Conservation (phyloP, 2,113 vertebrate species). For the Amphiprion percula region DNA sequence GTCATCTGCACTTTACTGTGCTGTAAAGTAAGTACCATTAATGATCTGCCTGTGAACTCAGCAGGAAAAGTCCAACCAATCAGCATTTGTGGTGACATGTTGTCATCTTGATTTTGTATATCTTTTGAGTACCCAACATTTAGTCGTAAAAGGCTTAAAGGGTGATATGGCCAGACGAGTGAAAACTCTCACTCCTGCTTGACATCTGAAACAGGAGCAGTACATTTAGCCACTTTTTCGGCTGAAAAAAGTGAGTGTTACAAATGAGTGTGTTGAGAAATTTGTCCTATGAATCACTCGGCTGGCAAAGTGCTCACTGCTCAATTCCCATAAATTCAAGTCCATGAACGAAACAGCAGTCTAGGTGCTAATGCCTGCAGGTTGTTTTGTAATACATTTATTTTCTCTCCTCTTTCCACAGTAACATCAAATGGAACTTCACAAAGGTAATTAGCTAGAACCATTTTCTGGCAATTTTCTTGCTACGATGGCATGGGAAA, state of each 20-base stretch:
- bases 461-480: background rate
- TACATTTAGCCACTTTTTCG: no score
- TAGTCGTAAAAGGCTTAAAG: no score
- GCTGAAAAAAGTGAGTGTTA: no score
- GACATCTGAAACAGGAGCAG: no score
- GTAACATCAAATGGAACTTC: conserved; percentile 99
- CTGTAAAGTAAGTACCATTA: background rate
- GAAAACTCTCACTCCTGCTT: no score
- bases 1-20: background rate
- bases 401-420: conserved; percentile 61
- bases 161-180: no score
- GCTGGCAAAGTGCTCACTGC: no score
- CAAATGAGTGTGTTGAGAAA: no score
- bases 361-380: background rate
- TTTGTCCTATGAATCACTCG: no score
- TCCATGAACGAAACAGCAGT: background rate
- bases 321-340: background rate
- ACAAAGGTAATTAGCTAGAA: conserved; percentile 89
- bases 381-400: no score
- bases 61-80: accelerated
- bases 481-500: background rate
- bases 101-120: no score
- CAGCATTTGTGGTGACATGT: background rate
- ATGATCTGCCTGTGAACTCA: background rate
- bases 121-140: no score